Percentiles rank a stretch among this genome's conserved stretches.
Conservation (phyloP, 2,797 vertebrate genomes). For the Poecilia wingei region DNA sequence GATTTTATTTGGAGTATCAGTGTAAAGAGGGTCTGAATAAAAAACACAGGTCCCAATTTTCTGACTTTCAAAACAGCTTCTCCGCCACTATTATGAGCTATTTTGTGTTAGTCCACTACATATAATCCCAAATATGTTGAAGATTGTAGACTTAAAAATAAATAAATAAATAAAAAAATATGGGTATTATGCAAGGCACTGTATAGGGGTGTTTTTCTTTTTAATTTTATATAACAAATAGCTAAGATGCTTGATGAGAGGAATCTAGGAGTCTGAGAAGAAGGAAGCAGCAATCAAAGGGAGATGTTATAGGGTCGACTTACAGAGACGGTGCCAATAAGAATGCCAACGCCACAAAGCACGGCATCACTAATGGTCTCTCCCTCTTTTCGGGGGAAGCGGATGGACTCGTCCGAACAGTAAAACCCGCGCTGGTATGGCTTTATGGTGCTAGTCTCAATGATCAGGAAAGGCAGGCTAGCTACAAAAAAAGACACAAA, state of each 20-base stretch:
- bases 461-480: slow-evolving; percentile 97
- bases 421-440: slow-evolving; percentile 97
- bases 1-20: not conserved
- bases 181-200: slow-evolving; percentile 1
- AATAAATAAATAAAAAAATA: too few species aligned
- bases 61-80: not conserved
- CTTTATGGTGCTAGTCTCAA: slow-evolving; percentile 96
- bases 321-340: slow-evolving; percentile 94
- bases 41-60: not conserved
- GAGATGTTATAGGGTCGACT: slow-evolving; percentile 75
- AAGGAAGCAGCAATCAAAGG: slow-evolving; percentile 45
- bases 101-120: not conserved
- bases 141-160: not conserved
- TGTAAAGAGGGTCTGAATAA: not conserved
- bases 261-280: slow-evolving; percentile 22
- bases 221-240: slow-evolving; percentile 36
- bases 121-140: not conserved
- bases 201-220: not conserved
- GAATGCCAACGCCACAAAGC: slow-evolving; percentile 93
- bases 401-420: slow-evolving; percentile 96
- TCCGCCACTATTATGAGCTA: not conserved
- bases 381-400: slow-evolving; percentile 92
- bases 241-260: slow-evolving; percentile 42
- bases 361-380: slow-evolving; percentile 97
- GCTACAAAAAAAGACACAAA: slow-evolving; percentile 83